A percentile compares a stretch with the other conserved stretches of the same genome.
phyloP scores from a whole-genome alignment of 1,140 invertebrate genomes.

The Zaprionus vittiger region DNA sequence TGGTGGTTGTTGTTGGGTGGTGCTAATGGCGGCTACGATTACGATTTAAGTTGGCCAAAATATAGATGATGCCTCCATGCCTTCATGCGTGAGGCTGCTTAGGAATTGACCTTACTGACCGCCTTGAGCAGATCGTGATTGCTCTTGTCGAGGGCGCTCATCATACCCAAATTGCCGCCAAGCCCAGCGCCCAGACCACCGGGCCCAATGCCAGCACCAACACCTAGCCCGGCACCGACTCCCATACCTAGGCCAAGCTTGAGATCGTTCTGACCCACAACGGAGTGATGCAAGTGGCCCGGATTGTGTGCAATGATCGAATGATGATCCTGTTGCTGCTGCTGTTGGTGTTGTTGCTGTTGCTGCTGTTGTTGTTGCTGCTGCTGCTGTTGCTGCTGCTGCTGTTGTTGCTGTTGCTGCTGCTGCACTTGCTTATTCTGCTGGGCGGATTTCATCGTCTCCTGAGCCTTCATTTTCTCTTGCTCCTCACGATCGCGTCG shows the following conservation, averaged over 20 bases:
- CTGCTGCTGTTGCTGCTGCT: slow-evolving; percentile 86
- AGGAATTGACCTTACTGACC: slow-evolving; percentile 87
- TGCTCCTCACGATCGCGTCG: slow-evolving; percentile 95
- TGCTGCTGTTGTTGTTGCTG: slow-evolving; percentile 87
- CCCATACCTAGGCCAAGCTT: slow-evolving; percentile 80
- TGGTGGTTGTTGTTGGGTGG: slow-evolving; percentile 29
- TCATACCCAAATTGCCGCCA: slow-evolving; percentile 84
- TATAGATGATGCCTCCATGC: not conserved
- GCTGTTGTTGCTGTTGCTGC: slow-evolving; percentile 87
- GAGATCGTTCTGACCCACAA: slow-evolving; percentile 83
- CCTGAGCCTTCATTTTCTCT: slow-evolving; percentile 95
- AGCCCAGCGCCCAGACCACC: slow-evolving; percentile 70
- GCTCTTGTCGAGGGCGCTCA: slow-evolving; percentile 86
- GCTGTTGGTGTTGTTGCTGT: slow-evolving; percentile 87
- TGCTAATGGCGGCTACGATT: slow-evolving; percentile 22
- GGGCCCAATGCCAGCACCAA: slow-evolving; percentile 57
- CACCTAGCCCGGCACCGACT: slow-evolving; percentile 69
- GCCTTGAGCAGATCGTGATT: slow-evolving; percentile 87
- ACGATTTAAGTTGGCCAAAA: not conserved
- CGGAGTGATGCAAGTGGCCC: slow-evolving; percentile 82
- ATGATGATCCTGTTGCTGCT: slow-evolving; percentile 85
- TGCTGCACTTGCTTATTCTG: slow-evolving; percentile 87
- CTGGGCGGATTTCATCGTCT: slow-evolving; percentile 93
- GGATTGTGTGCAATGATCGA: slow-evolving; percentile 85
- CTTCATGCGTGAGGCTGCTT: slow-evolving; percentile 57